A percentile compares a stretch with the other conserved stretches of the same genome.
phyloP scores from a whole-genome alignment of 1,140 invertebrate genomes.

The Trichogramma pretiosum region DNA sequence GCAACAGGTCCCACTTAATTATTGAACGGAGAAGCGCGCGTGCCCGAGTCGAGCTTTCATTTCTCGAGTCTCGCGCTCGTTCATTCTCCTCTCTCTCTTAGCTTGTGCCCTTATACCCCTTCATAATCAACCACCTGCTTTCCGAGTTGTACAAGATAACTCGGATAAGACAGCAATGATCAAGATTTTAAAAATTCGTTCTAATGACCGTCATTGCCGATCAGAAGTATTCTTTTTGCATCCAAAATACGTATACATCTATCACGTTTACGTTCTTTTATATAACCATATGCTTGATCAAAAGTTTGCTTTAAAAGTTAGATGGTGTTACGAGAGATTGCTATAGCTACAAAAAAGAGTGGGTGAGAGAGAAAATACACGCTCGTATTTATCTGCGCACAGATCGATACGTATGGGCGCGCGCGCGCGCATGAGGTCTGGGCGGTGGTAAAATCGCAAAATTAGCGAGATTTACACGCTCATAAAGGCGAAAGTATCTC shows the following conservation, averaged over 20 bases:
- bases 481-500: slow-evolving; percentile 38
- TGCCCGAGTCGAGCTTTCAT: slow-evolving; percentile 19
- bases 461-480: slow-evolving; percentile 41
- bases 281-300: too few species aligned
- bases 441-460: slow-evolving; percentile 29
- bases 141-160: slow-evolving; percentile 22
- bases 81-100: slow-evolving; percentile 21
- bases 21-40: slow-evolving; percentile 39
- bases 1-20: slow-evolving; percentile 47
- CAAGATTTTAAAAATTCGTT: slow-evolving; percentile 19
- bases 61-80: slow-evolving; percentile 21
- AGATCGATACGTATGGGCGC: slow-evolving; percentile 4
- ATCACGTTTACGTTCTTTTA: too few species aligned
- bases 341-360: too few species aligned
- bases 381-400: too few species aligned
- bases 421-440: neutral
- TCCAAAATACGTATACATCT: too few species aligned
- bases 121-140: slow-evolving; percentile 30
- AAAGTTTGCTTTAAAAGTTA: too few species aligned
- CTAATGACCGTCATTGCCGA: too few species aligned
- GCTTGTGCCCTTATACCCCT: neutral
- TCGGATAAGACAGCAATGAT: slow-evolving; percentile 19
- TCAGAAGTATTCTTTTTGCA: too few species aligned
- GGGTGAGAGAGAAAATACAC: too few species aligned
- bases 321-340: slow-evolving; percentile 18